phyloP scores from a whole-genome alignment of 2,797 vertebrate genomes.

The Phylloscopus collybita region DNA sequence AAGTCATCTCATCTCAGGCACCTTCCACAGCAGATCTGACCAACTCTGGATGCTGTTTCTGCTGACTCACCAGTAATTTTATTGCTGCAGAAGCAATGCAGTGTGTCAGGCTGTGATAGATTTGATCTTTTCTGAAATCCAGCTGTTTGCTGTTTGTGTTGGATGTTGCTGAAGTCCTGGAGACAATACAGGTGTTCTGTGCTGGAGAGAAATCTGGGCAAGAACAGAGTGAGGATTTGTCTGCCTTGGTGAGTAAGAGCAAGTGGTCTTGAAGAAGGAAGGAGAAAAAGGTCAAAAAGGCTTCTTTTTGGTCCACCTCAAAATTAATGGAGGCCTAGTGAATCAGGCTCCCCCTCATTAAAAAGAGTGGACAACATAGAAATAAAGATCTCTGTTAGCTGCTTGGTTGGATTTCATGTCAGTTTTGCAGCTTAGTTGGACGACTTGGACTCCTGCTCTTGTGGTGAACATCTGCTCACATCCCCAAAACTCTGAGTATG shows the following conservation, averaged over 20 bases:
- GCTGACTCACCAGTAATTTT: slow-evolving; percentile 19
- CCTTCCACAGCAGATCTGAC: not conserved
- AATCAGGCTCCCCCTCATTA: not conserved
- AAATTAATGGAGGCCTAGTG: not conserved
- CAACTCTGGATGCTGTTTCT: not conserved
- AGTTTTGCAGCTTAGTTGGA: not conserved
- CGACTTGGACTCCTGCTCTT: not conserved
- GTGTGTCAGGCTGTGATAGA: not conserved
- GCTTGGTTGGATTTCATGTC: not conserved
- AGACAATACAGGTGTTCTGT: slow-evolving; percentile 30
- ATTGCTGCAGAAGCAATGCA: not conserved
- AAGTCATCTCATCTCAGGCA: not conserved
- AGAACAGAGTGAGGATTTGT: not conserved
- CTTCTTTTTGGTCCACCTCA: not conserved
- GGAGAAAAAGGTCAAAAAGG: not conserved
- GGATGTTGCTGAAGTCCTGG: slow-evolving; percentile 6
- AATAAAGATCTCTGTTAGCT: not conserved
- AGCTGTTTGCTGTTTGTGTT: slow-evolving; percentile 27
- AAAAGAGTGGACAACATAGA: not conserved
- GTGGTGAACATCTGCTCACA: not conserved
- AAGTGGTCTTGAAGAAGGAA: not conserved
- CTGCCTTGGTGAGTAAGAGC: not conserved
- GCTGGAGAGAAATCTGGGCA: not conserved
- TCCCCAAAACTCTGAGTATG: not conserved
- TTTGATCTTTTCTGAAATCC: slow-evolving; percentile 24